These are phyloP conservation scores for Ctenomys sociabilis DNA, from an alignment of 2,113 vertebrate species.

Conservation along the genomic window DNA sequence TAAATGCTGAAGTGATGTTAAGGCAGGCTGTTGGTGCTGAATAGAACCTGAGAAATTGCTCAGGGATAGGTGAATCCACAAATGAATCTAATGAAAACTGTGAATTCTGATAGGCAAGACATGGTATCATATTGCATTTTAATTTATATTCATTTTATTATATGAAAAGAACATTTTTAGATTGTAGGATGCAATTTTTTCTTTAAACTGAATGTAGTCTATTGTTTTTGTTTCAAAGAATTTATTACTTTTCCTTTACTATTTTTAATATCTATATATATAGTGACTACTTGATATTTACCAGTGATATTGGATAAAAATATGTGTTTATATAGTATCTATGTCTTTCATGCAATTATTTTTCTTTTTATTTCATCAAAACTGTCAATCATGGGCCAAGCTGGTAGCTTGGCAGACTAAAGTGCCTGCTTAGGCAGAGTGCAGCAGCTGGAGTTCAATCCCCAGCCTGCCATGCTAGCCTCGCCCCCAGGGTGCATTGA, in stretches of 20 bases:
- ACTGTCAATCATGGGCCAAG: not conserved
- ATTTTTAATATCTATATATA: not conserved
- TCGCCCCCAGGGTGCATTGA: too few relatives aligned
- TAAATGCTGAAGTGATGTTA: not conserved
- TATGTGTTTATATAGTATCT: not conserved
- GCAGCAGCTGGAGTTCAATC: too few relatives aligned
- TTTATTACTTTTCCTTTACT: not conserved
- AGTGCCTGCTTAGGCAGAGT: too few relatives aligned
- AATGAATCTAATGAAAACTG: not conserved
- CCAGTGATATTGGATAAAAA: not conserved
- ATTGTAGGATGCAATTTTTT: not conserved
- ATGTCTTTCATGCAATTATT: not conserved
- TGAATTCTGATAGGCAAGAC: not conserved
- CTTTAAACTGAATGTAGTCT: not conserved
- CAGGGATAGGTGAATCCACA: not conserved
- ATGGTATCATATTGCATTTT: not conserved
- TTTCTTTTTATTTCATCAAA: not conserved
- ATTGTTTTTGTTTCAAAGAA: not conserved
- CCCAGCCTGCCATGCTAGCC: too few relatives aligned
- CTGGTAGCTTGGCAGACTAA: too few relatives aligned
- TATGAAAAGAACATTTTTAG: constrained; percentile 4
- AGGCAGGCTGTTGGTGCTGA: not conserved
- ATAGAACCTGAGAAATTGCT: not conserved
- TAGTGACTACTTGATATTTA: not conserved
- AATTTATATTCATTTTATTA: not conserved